Conservation (phyloP, 2,888 invertebrate genomes). For the Aplocera efformata region DNA sequence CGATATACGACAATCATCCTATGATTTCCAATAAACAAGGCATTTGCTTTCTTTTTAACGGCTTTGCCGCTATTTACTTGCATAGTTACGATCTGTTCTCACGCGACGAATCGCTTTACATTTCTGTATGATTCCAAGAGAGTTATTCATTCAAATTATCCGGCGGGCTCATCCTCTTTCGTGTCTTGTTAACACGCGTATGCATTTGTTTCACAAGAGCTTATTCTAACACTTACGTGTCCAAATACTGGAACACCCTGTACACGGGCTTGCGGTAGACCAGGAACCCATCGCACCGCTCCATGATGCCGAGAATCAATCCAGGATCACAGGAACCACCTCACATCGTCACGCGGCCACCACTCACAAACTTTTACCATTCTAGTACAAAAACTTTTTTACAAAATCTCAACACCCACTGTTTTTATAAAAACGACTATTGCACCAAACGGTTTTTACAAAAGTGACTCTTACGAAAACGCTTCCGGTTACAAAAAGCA, state of each 20-base stretch:
- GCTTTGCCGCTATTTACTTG: too few relatives aligned
- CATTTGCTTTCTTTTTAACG: too few relatives aligned
- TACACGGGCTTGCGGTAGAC: conserved; percentile 90
- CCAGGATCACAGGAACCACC: conserved; percentile 32
- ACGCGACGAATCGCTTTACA: too few relatives aligned
- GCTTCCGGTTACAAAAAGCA: conserved; percentile 21
- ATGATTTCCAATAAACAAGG: too few relatives aligned
- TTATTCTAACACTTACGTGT: conserved; percentile 83
- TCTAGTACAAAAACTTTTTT: conserved; percentile 17
- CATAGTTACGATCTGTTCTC: too few relatives aligned
- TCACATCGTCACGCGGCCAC: conserved; percentile 40
- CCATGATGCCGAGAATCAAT: conserved; percentile 75
- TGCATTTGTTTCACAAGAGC: too few relatives aligned
- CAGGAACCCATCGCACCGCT: conserved; percentile 89
- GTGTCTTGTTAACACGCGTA: too few relatives aligned
- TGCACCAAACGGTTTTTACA: conserved; percentile 13
- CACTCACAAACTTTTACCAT: conserved; percentile 23
- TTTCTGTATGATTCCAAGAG: too few relatives aligned
- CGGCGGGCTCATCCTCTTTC: too few relatives aligned
- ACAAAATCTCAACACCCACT: conserved; percentile 8
- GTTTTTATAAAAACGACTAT: conserved; percentile 9
- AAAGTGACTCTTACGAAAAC: conserved; percentile 19
- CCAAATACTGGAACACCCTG: conserved; percentile 90
- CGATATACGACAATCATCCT: too few relatives aligned
- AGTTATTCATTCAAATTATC: too few relatives aligned